Evolutionary conservation across 2,113 vertebrate species (phyloP).

Genomic region (Salvator merianae): DNA sequence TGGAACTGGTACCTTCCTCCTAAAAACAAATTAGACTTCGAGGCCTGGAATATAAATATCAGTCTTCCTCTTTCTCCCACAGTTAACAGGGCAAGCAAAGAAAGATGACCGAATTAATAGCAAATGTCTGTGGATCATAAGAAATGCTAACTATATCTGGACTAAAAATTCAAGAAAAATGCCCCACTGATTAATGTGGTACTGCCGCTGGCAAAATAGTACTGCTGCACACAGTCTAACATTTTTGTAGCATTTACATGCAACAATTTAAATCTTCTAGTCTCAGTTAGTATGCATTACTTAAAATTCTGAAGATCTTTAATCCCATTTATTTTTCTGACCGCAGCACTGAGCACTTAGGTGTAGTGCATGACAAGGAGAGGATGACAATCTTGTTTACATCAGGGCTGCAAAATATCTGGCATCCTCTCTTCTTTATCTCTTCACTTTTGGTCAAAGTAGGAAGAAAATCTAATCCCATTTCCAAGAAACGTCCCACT

Average conservation of each 20-base stretch:
- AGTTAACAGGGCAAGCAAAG: neutral
- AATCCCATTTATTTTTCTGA: neutral
- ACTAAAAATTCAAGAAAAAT: neutral
- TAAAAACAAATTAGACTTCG: neutral
- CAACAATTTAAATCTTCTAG: neutral
- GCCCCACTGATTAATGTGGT: neutral
- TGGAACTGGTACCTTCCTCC: neutral
- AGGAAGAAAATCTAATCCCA: neutral
- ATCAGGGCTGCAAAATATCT: neutral
- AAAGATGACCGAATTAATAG: neutral
- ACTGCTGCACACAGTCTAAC: neutral
- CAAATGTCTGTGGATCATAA: neutral
- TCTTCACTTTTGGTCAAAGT: neutral
- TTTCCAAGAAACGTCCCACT: neutral
- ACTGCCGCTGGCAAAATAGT: neutral
- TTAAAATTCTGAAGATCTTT: neutral
- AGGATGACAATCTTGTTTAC: neutral
- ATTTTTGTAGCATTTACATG: neutral
- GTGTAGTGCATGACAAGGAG: neutral
- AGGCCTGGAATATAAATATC: neutral
- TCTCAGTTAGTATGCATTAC: accelerated
- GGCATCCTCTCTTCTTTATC: neutral
- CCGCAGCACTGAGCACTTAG: neutral
- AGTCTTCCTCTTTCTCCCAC: neutral
- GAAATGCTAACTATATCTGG: neutral